phyloP scores from a whole-genome alignment of 1,140 invertebrate species.

The Hyposmocoma kahamanoa region DNA sequence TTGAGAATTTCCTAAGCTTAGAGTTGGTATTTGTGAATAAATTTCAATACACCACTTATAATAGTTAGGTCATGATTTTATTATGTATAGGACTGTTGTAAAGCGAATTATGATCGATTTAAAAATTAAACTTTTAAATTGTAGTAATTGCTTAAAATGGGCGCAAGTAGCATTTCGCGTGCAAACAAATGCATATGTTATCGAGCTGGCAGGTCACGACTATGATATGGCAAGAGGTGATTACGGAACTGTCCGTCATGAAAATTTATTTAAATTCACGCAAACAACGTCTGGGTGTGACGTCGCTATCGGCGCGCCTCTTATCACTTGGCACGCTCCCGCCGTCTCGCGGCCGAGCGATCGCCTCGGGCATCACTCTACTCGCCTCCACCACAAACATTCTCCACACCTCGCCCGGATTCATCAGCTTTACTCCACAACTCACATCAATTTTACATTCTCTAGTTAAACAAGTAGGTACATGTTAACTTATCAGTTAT shows the following conservation, averaged over 20 bases:
- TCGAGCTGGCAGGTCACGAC: slow-evolving; percentile 58
- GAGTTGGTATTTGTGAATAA: too few relatives aligned
- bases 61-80: too few relatives aligned
- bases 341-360: slow-evolving; percentile 57
- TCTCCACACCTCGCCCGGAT: not conserved
- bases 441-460: slow-evolving; percentile 20
- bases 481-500: not conserved
- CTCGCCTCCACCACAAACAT: slow-evolving; percentile 1
- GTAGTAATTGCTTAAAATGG: too few relatives aligned
- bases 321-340: slow-evolving; percentile 71
- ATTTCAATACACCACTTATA: too few relatives aligned
- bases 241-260: slow-evolving; percentile 72
- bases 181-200: slow-evolving; percentile 24
- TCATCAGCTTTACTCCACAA: slow-evolving; percentile 27
- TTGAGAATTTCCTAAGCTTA: too few relatives aligned
- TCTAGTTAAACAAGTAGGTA: not conserved
- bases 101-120: too few relatives aligned
- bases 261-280: slow-evolving; percentile 74
- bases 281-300: slow-evolving; percentile 72
- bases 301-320: slow-evolving; percentile 70
- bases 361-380: slow-evolving; percentile 43
- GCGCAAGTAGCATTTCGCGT: too few relatives aligned
- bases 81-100: too few relatives aligned
- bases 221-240: slow-evolving; percentile 59
- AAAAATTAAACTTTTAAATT: too few relatives aligned